Evolutionary conservation across 2,888 invertebrate genomes (phyloP), one percentile per base, ranked within the genome.

Genomic region (Philereme vetulata): DNA sequence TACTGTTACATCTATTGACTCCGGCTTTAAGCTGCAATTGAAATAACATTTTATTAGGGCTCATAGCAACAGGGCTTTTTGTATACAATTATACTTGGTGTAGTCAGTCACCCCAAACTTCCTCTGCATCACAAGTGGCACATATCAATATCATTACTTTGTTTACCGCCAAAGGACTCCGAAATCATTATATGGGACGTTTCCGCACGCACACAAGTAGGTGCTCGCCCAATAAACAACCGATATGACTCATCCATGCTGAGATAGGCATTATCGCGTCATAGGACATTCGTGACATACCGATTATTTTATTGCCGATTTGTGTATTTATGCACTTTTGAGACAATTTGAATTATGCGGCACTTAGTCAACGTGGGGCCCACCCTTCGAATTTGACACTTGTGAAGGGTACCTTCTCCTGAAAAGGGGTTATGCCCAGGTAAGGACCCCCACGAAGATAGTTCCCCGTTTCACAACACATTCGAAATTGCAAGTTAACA

Each of bases 1-100:
- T 85, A 98, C 95, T 72, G 94, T 95, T 78, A 99, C 96, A 93
- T 99, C 98, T 85, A 98, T 98, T 75, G 97, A 96, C 88, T 99
- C 99, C 70, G 97, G 96, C 94, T 99, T 99, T 86, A 96, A 95
- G 72, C 98, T 98, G 92, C 68, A 96, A 95, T 72, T 40, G 8
- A 34, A 48, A 34, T 34, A 47, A 21, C 21, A 45, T 45, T 45
- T 45, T 32, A 32, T 45, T 45, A n/a, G 9, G 42, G 7, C n/a
- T 9, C 42, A 4, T 10, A 4, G 9, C 9, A 4, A 40, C 35
- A 9, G 42, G 45, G 21, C 32, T 11, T 53, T 43, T 33, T 32
- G 9, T 40, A 45, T 36, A 9, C n/a, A 5, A 46, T 42, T 8
- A 50, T 42, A 38, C n/a, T 51, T 45, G 4, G 33, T 48, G 33